Conservation (phyloP, 2,888 invertebrate species). For the Caenorhabditis uteleia region DNA sequence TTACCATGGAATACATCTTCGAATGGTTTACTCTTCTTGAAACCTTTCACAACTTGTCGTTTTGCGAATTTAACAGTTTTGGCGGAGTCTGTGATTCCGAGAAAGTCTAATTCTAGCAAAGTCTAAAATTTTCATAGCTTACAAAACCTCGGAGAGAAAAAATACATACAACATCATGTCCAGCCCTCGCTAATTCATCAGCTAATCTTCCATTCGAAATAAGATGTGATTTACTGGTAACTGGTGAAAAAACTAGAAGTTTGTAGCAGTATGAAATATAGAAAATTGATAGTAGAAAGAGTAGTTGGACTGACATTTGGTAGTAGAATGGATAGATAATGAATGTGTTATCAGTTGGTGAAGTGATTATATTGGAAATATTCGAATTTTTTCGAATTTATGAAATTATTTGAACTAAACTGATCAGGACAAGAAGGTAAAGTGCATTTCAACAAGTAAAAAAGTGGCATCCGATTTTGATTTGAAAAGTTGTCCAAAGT, state of each 20-base stretch:
- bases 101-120: conserved; percentile 41
- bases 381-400: no score
- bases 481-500: no score
- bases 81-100: conserved; percentile 32
- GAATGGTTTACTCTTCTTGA: conserved; percentile 7
- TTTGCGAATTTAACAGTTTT: conserved; percentile 32
- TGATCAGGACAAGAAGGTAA: no score
- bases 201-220: conserved; percentile 55
- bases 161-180: conserved; percentile 55
- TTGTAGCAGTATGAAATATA: conserved; percentile 13
- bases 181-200: conserved; percentile 52
- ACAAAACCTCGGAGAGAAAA: no score
- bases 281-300: neutral
- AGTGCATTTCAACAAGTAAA: no score
- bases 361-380: no score
- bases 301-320: neutral
- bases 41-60: conserved; percentile 25
- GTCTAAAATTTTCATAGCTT: conserved; percentile 15
- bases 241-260: conserved; percentile 47
- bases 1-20: conserved; percentile 3
- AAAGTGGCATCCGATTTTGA: no score
- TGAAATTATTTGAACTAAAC: no score
- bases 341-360: no score
- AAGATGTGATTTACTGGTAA: conserved; percentile 51
- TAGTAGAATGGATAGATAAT: no score